phyloP scores from a whole-genome alignment of 2,797 vertebrate genomes.

The Typhlichthys subterraneus region DNA sequence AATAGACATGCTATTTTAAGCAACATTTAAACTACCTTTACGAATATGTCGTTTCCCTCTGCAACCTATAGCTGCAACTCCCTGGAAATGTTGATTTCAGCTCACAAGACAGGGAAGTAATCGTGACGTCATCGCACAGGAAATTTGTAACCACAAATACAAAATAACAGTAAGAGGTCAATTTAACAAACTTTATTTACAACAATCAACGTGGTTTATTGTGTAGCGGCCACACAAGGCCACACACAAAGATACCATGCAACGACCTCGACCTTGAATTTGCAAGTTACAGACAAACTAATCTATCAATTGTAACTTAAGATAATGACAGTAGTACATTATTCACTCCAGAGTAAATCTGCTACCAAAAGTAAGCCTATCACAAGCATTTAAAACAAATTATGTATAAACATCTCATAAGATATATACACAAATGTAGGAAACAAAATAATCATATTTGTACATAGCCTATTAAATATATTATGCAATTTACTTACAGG shows the following conservation, averaged over 20 bases:
- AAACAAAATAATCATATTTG: constrained; percentile 12
- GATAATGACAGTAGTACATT: neutral
- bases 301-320: too few species aligned
- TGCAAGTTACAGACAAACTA: neutral
- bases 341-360: neutral
- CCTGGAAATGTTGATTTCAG: constrained; percentile 10
- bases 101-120: constrained; percentile 21
- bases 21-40: neutral
- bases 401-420: too few species aligned
- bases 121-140: constrained; percentile 37
- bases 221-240: too few species aligned
- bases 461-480: constrained; percentile 18
- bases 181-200: too few species aligned
- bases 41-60: neutral
- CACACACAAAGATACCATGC: too few species aligned
- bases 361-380: too few species aligned
- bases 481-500: constrained; percentile 1
- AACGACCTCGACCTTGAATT: neutral
- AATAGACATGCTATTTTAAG: too few species aligned
- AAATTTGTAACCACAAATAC: too few species aligned
- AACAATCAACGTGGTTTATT: constrained; percentile 28
- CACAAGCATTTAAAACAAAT: too few species aligned
- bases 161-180: too few species aligned
- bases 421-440: neutral
- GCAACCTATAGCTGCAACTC: too few species aligned